Evolutionary conservation across 2,888 invertebrate genomes (phyloP), one percentile per base, ranked within the genome.

Genomic region (Colletes collaris): DNA sequence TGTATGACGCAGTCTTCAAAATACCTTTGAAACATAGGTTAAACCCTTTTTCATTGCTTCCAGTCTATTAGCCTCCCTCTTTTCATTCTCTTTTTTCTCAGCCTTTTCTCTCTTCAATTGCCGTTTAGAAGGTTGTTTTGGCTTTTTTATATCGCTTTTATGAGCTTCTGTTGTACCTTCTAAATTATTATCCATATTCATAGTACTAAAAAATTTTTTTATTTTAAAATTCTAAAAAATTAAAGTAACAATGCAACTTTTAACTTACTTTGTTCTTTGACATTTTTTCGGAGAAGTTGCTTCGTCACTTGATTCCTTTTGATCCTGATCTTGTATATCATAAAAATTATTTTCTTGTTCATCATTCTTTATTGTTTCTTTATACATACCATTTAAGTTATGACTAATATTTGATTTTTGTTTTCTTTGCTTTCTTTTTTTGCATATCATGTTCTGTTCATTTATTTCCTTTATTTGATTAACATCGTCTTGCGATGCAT

Each of bases 21-120:
- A 64, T 83, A 92, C 92, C 86, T 89, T 90, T 1, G 95, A 95
- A 66, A 97, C 91, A 90, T 97, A 97, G 88, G 94, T 95, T 19
- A 95, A 93, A 76, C 95, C 95, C 77, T 95, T 95, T 59, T 94
- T 93, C 86, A 95, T 95, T 11, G 95, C 93, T 70, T 94, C 94
- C 69, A 94, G 93, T 86, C 94, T 94, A 11, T 93, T 91, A 60
- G 94, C 94, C 64, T 94, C 93, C 87, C 94, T 94, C 62, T 94
- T 95, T 64, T 94, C 94, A 58, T 94, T 94, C 82, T 95, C 90
- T 0, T 95, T 93, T 86, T 95, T 92, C 40, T 94, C 94, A 88
- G 94, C 94, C 88, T 95, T 96, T 90, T 95, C 95, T 82, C 94
- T 94, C 90, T 96, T 97, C 86, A 95, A 93, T 88, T 95, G 95